Conservation (phyloP, 2,797 vertebrate species). For the Clarias laeviceps region DNA sequence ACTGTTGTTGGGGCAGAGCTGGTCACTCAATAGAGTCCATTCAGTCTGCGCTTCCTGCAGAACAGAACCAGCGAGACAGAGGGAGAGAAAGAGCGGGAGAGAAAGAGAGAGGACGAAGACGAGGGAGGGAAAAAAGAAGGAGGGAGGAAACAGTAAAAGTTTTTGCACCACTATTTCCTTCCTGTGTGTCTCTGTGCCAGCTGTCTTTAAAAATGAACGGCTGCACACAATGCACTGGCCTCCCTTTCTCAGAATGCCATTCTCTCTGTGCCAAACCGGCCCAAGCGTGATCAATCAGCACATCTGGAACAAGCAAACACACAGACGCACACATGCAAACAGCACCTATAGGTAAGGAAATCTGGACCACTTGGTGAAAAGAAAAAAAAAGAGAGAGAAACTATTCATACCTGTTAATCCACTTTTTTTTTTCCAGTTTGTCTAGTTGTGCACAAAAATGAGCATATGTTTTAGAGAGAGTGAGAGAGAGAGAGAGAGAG, state of each 20-base stretch:
- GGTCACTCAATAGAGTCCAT: constrained; percentile 65
- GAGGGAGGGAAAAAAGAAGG: constrained; percentile 35
- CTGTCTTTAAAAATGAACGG: constrained; percentile 58
- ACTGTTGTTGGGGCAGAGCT: constrained; percentile 58
- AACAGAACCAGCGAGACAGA: constrained; percentile 51
- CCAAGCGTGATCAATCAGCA: constrained; percentile 65
- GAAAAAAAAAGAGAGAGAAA: constrained; percentile 9
- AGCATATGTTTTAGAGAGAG: constrained; percentile 5
- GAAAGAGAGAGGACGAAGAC: constrained; percentile 28
- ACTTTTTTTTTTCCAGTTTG: constrained; percentile 24
- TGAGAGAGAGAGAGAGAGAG: background rate
- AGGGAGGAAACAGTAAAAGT: constrained; percentile 55
- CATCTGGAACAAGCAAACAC: constrained; percentile 59
- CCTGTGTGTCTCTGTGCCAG: constrained; percentile 54
- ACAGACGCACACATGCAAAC: constrained; percentile 13
- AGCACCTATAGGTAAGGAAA: constrained; percentile 55
- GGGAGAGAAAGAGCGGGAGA: constrained; percentile 24
- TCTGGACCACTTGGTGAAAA: constrained; percentile 42
- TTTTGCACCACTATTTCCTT: constrained; percentile 54
- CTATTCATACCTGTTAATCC: constrained; percentile 19
- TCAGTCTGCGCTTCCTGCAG: constrained; percentile 66
- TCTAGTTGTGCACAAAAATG: constrained; percentile 13
- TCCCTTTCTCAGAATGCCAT: constrained; percentile 41
- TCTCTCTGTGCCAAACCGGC: constrained; percentile 33
- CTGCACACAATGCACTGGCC: constrained; percentile 53